Conservation (phyloP, 2,113 vertebrate species). For the Clarias macrocephalus region DNA sequence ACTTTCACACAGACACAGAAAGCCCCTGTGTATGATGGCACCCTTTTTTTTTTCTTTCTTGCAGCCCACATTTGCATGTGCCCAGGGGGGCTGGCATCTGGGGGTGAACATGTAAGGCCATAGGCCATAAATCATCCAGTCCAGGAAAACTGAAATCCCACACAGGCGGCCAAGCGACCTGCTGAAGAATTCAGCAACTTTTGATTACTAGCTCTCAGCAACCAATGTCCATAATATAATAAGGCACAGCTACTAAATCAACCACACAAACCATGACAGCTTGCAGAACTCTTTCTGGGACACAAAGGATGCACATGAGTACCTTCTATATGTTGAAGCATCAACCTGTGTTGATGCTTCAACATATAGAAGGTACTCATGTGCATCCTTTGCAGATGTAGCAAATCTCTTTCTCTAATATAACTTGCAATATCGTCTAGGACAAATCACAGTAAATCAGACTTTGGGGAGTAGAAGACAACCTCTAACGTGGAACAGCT, state of each 20-base stretch:
- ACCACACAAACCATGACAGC: background rate
- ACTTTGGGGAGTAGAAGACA: background rate
- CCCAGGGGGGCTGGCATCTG: too few relatives aligned
- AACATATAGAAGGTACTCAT: background rate
- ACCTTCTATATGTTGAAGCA: background rate
- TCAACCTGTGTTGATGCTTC: background rate
- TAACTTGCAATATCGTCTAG: background rate
- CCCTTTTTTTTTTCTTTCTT: background rate
- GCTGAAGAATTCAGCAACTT: background rate
- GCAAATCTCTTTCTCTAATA: background rate
- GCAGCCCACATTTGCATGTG: conserved; percentile 1
- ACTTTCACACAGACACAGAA: background rate
- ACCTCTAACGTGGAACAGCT: background rate
- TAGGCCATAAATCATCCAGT: background rate
- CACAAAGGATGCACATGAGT: background rate
- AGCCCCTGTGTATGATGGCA: background rate
- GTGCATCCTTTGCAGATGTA: background rate
- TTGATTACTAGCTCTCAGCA: background rate
- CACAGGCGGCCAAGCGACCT: background rate
- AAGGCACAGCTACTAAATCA: background rate
- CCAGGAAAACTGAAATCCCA: background rate
- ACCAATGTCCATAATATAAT: background rate
- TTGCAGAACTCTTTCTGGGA: background rate
- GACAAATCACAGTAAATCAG: background rate
- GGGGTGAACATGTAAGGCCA: background rate